A percentile compares a stretch with the other conserved stretches of the same genome.
phyloP scores from a whole-genome alignment of 2,797 vertebrate species.

The Sebastes hopkinsi region DNA sequence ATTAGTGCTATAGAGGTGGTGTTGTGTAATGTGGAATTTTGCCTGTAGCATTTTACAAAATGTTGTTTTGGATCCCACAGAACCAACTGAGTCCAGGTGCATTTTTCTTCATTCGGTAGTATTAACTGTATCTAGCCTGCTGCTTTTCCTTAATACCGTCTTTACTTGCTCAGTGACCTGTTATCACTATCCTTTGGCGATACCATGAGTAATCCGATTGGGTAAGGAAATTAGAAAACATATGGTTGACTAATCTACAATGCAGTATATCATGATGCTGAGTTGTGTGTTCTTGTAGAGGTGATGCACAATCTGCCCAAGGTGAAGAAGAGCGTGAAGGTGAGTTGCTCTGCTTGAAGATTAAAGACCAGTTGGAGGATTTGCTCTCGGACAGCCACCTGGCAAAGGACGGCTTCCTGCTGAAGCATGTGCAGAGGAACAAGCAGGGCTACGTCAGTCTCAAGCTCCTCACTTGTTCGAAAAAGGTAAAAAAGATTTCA shows the following conservation, averaged over 20 bases:
- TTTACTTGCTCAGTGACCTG: not conserved
- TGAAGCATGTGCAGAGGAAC: constrained; percentile 64
- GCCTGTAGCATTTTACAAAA: constrained; percentile 57
- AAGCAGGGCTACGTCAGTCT: constrained; percentile 60
- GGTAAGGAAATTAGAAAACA: constrained; percentile 50
- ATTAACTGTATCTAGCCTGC: not conserved
- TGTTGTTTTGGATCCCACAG: constrained; percentile 41
- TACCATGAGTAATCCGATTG: constrained; percentile 41
- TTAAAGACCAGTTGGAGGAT: constrained; percentile 60
- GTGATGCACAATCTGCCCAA: constrained; percentile 6
- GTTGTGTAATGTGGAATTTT: constrained; percentile 25
- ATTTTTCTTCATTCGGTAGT: not conserved
- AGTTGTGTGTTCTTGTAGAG: constrained; percentile 37
- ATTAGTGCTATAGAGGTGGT: not conserved
- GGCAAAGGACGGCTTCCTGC: constrained; percentile 66
- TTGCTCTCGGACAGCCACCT: constrained; percentile 61
- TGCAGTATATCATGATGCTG: constrained; percentile 6
- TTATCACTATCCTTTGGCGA: not conserved
- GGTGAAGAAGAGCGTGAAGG: constrained; percentile 13
- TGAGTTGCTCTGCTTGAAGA: constrained; percentile 38
- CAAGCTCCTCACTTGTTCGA: constrained; percentile 68
- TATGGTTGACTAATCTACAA: not conserved
- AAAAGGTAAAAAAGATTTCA: constrained; percentile 47
- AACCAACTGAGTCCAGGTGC: constrained; percentile 11
- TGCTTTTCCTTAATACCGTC: constrained; percentile 5